Base-by-base conservation (phyloP, 2,797 vertebrate species). In the Gorsachius magnificus region DNA sequence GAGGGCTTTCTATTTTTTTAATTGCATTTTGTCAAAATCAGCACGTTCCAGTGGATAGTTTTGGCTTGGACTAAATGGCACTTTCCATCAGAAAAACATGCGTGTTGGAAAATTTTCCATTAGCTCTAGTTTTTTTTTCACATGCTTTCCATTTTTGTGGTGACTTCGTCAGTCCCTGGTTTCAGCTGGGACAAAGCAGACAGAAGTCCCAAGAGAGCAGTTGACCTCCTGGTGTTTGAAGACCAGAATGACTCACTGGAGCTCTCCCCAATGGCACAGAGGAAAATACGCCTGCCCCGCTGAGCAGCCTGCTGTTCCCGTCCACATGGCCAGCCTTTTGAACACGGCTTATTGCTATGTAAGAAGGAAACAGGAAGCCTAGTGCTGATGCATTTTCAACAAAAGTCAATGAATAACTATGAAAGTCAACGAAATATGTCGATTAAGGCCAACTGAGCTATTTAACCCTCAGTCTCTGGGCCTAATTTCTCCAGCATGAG, bases 81-180 rank as follows among this genome's bases (percentile, higher is more conserved):
- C 48, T 94, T 96, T 85, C 91, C 76, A 80, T 89, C 89, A 93
- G 82, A 77, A 78, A 83, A 95, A 64, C 70, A 93, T 41, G 80
- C 66, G 1, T 29, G 63, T 41, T 66, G 83, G 89, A 85, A 83
- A 16, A 4, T 36, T 75, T 95, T 86, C 94, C 82, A 28, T 36
- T 46, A 87, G 68, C 82, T 85, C 41, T 6, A 13, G 48, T 33
- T 17, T 33, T 86, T 80, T 63, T 91, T 66, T 31, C 33, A 14
- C 89, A 63, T 85, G 54, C 33, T 89, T 96, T 45, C 72, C 92
- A 92, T 96, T 96, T 89, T 81, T 96, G 96, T 95, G 96, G 94
- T 71, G 46, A n/a, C 75, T 85, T 60, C 1, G 7, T 63, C 63
- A 83, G 61, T 36, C 79, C 71, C 78, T 28, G 16, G 53, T 72